Percentiles rank a stretch among this genome's conserved stretches.
phyloP scores from a whole-genome alignment of 2,797 vertebrate genomes.

The Phataginus tricuspis region DNA sequence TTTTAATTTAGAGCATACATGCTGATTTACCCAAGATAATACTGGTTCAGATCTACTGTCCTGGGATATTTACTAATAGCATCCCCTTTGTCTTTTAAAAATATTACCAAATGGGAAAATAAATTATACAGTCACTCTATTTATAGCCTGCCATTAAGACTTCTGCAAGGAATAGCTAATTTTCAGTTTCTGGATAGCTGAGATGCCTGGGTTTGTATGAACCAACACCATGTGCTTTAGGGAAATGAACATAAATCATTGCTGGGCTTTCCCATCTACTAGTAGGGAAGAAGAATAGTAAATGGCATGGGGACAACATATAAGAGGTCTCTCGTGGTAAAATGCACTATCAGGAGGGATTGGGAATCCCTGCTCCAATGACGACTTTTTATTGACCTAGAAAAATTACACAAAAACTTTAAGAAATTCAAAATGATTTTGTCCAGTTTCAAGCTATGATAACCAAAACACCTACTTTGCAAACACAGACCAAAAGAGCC shows the following conservation, averaged over 20 bases:
- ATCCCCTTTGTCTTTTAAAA: slow-evolving; percentile 9
- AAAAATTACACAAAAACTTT: slow-evolving; percentile 42
- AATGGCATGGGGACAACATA: not conserved
- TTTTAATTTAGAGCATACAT: slow-evolving; percentile 33
- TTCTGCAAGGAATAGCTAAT: slow-evolving; percentile 24
- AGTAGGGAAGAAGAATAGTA: not conserved
- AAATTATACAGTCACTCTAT: not conserved
- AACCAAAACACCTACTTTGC: not conserved
- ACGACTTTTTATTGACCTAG: slow-evolving; percentile 31
- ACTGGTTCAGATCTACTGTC: not conserved
- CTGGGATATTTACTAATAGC: not conserved
- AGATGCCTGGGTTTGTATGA: not conserved
- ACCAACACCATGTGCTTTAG: not conserved
- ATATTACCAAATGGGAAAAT: slow-evolving; percentile 6
- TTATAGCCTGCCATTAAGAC: slow-evolving; percentile 12
- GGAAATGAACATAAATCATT: not conserved
- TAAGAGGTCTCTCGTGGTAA: not conserved
- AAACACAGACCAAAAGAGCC: not conserved
- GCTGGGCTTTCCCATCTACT: not conserved
- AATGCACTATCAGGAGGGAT: not conserved
- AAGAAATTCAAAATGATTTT: slow-evolving; percentile 51
- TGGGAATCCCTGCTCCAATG: not conserved
- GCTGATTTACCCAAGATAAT: not conserved
- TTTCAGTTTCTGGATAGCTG: slow-evolving; percentile 18
- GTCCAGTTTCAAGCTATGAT: not conserved